Percentiles rank a stretch among this genome's conserved stretches.
Conservation (phyloP, 1,140 invertebrate species). For the Gonatopus flavifemur region DNA sequence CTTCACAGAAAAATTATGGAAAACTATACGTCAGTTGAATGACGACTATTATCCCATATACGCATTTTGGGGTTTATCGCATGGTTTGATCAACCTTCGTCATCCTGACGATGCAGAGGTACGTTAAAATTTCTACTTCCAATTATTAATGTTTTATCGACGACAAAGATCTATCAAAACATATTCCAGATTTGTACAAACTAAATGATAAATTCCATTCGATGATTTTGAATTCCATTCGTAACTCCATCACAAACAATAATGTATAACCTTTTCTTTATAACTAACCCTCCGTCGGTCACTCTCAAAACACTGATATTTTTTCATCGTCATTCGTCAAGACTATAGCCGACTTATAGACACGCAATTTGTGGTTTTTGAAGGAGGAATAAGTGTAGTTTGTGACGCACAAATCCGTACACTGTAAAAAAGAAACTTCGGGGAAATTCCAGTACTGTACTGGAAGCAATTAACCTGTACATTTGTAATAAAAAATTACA, state of each 20-base stretch:
- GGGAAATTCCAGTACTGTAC: no score
- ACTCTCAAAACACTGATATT: no score
- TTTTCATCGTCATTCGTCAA: no score
- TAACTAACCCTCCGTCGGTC: no score
- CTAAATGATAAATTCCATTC: not conserved
- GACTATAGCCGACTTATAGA: no score
- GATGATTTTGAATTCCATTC: not conserved
- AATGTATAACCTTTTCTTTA: not conserved
- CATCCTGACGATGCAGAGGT: constrained; percentile 41
- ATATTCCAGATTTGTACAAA: not conserved
- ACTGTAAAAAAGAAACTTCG: no score
- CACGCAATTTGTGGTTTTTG: no score
- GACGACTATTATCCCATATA: constrained; percentile 37
- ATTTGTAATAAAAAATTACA: no score
- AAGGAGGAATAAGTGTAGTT: no score
- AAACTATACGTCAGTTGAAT: not conserved
- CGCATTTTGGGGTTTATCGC: constrained; percentile 19
- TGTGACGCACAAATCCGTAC: no score
- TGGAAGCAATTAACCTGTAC: no score
- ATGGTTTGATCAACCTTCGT: constrained; percentile 16
- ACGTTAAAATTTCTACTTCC: constrained; percentile 8
- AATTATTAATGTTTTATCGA: not conserved
- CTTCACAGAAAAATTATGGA: constrained; percentile 34
- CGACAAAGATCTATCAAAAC: constrained; percentile 1
- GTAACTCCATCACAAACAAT: not conserved